These are phyloP conservation scores for Ormyrus thymus DNA, from an alignment of 2,888 invertebrate genomes.

Conservation along the genomic window DNA sequence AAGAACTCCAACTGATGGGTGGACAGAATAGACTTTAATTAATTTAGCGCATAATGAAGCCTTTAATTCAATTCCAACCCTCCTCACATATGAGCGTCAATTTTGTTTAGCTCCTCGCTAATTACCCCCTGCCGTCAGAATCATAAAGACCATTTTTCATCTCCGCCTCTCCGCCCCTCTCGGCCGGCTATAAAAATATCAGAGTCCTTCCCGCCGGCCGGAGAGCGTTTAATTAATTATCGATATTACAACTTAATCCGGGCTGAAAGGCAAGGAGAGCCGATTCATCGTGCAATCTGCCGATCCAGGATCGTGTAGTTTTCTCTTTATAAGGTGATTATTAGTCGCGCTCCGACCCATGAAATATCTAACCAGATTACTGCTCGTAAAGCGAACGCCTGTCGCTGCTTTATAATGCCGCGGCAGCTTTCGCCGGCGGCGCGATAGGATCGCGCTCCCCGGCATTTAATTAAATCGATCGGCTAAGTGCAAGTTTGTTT, in stretches of 20 bases:
- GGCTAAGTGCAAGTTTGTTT: constrained; percentile 10
- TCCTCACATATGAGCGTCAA: no score
- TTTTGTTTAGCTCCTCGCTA: neutral
- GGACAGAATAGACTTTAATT: no score
- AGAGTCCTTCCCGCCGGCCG: neutral
- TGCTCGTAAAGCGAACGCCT: constrained; percentile 2
- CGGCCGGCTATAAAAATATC: neutral
- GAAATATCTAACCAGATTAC: constrained; percentile 35
- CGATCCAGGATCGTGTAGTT: neutral
- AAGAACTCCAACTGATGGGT: no score
- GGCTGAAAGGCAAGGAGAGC: neutral
- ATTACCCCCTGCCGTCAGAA: constrained; percentile 5
- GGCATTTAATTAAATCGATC: constrained; percentile 49
- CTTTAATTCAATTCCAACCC: no score
- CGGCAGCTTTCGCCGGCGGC: neutral
- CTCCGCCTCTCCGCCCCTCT: neutral
- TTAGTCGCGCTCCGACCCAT: constrained; percentile 10
- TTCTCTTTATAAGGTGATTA: constrained; percentile 21
- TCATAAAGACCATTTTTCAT: constrained; percentile 19
- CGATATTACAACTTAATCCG: constrained; percentile 23
- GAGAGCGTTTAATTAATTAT: constrained; percentile 39
- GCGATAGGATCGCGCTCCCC: neutral
- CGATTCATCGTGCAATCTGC: constrained; percentile 14
- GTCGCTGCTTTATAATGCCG: neutral
- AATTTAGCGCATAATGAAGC: no score